Evolutionary conservation across 2,888 invertebrate species (phyloP).

Genomic region (Elysia crispata): DNA sequence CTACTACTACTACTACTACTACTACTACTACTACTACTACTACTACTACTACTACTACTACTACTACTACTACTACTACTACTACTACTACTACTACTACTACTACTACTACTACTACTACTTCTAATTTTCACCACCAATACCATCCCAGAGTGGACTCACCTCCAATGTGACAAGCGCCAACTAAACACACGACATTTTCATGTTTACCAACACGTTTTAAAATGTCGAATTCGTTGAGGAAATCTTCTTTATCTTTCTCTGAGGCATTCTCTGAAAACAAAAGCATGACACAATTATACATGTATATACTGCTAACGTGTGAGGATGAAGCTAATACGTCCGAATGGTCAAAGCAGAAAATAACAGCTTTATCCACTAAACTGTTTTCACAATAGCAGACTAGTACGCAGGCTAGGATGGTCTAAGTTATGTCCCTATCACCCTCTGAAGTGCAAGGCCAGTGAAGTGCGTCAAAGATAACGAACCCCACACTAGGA

Average conservation of each 20-base stretch:
- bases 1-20: neutral
- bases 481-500: too few relatives aligned
- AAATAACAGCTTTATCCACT: neutral
- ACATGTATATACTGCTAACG: too few relatives aligned
- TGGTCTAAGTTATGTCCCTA: too few relatives aligned
- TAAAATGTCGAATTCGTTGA: conserved; percentile 70
- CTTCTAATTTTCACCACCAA: neutral
- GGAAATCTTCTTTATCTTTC: conserved; percentile 70
- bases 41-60: neutral
- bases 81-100: neutral
- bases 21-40: neutral
- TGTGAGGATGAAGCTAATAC: too few relatives aligned
- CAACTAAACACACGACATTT: conserved; percentile 71
- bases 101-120: neutral
- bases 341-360: too few relatives aligned
- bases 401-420: too few relatives aligned
- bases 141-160: neutral
- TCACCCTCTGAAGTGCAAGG: too few relatives aligned
- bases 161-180: conserved; percentile 71
- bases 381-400: neutral
- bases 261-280: conserved; percentile 67
- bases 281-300: neutral
- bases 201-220: conserved; percentile 70
- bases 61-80: neutral
- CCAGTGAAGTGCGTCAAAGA: too few relatives aligned